Percentiles rank a stretch among this genome's conserved stretches.
Conservation (phyloP, 2,888 invertebrate species). For the Dasysyrphus tricinctus region DNA sequence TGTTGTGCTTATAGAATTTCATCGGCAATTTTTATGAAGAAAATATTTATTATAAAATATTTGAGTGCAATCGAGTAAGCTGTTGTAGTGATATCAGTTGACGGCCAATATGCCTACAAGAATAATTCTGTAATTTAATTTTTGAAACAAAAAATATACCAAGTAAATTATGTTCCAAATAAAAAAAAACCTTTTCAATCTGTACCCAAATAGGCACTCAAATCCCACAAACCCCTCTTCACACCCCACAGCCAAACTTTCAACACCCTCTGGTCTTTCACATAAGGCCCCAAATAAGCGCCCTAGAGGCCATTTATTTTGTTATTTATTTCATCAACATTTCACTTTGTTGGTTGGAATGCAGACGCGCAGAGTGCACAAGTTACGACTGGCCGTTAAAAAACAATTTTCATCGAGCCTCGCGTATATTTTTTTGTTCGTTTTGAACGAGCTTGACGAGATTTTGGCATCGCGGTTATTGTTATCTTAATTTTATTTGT, state of each 20-base stretch:
- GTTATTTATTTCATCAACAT: slow-evolving; percentile 70
- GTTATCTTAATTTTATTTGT: slow-evolving; percentile 69
- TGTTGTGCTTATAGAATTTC: no score
- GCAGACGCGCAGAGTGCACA: slow-evolving; percentile 56
- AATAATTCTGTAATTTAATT: background rate
- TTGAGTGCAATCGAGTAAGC: no score
- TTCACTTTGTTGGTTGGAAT: slow-evolving; percentile 65
- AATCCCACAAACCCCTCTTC: background rate
- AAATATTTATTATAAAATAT: no score
- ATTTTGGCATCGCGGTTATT: slow-evolving; percentile 72
- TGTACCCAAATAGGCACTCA: background rate
- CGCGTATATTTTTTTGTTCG: slow-evolving; percentile 5
- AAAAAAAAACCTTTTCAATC: background rate
- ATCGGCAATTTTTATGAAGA: no score
- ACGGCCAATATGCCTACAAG: no score
- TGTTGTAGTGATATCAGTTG: no score
- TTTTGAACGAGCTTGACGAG: slow-evolving; percentile 64
- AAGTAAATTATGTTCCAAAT: background rate
- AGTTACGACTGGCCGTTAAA: slow-evolving; percentile 73
- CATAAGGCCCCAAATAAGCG: background rate
- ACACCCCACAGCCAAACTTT: background rate
- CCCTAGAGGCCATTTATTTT: slow-evolving; percentile 54
- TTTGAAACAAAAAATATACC: background rate
- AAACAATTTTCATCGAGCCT: slow-evolving; percentile 72
- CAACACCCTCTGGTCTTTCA: slow-evolving; percentile 4